These are phyloP conservation scores for Sinonovacula constricta DNA, from an alignment of 1,140 invertebrate genomes.

Conservation along the genomic window DNA sequence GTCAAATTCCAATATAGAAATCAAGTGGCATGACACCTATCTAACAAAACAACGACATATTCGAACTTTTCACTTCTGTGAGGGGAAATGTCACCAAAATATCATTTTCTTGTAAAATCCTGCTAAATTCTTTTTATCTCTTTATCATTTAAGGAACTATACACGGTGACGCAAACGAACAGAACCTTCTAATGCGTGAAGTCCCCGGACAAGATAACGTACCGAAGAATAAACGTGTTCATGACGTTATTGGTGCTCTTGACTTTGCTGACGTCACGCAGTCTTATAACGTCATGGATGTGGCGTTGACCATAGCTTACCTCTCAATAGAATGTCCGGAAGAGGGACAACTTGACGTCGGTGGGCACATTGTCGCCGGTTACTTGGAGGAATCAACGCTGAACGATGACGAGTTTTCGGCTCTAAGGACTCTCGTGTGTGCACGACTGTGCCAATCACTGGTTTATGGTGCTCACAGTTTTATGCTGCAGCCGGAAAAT, in stretches of 20 bases:
- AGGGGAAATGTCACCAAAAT: too few species aligned
- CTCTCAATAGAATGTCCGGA: conserved; percentile 85
- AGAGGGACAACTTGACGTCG: conserved; percentile 75
- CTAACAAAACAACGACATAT: too few species aligned
- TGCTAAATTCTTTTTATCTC: too few species aligned
- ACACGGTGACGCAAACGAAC: conserved; percentile 94
- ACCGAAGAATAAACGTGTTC: too few species aligned
- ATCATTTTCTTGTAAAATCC: too few species aligned
- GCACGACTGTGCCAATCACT: conserved; percentile 89
- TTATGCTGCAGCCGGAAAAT: conserved; percentile 86
- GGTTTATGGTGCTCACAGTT: conserved; percentile 87
- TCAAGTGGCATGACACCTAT: too few species aligned
- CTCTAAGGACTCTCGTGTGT: conserved; percentile 86
- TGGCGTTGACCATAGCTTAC: conserved; percentile 89
- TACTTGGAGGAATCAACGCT: conserved; percentile 83
- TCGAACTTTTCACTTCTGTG: too few species aligned
- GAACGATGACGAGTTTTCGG: conserved; percentile 82
- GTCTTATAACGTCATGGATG: conserved; percentile 88
- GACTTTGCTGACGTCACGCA: conserved; percentile 91
- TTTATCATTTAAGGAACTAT: conserved; percentile 86
- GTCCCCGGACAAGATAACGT: conserved; percentile 35
- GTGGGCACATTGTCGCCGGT: conserved; percentile 87
- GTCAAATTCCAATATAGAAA: too few species aligned
- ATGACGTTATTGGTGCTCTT: conserved; percentile 82
- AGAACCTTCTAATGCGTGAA: conserved; percentile 87